Percentiles rank a stretch among this genome's conserved stretches.
These are phyloP conservation scores for Lucifuga dentata DNA, from an alignment of 2,113 vertebrate genomes.

Conservation along the genomic window DNA sequence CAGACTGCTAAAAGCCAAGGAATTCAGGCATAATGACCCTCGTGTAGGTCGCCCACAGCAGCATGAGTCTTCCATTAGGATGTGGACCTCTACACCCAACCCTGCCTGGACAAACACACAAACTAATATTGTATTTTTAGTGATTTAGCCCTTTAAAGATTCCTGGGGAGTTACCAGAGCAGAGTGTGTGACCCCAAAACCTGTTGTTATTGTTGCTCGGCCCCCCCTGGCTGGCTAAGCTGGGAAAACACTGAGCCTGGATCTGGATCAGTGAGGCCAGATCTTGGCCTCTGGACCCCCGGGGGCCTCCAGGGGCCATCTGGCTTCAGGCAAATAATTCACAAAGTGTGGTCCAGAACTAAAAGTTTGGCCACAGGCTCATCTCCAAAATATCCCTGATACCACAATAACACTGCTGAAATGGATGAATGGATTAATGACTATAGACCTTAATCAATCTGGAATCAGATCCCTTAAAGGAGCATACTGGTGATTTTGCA, in stretches of 20 bases:
- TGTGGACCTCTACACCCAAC: slow-evolving; percentile 19
- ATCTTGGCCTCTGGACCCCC: slow-evolving; percentile 54
- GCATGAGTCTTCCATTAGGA: slow-evolving; percentile 12
- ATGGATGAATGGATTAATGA: too few species aligned
- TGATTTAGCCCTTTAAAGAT: slow-evolving; percentile 40
- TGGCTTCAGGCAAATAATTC: slow-evolving; percentile 51
- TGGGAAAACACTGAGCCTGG: slow-evolving; percentile 72
- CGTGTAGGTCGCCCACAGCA: too few species aligned
- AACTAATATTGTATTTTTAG: slow-evolving; percentile 52
- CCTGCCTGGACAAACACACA: slow-evolving; percentile 51
- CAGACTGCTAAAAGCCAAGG: not conserved
- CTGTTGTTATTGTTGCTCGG: slow-evolving; percentile 73
- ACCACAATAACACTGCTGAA: too few species aligned
- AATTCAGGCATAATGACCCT: not conserved
- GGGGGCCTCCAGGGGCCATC: slow-evolving; percentile 55
- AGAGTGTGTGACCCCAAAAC: slow-evolving; percentile 65
- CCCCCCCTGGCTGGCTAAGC: slow-evolving; percentile 68
- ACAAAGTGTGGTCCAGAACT: slow-evolving; percentile 17
- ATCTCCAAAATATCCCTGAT: not conserved
- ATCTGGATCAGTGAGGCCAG: slow-evolving; percentile 45
- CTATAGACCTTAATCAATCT: too few species aligned
- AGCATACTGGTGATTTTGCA: too few species aligned
- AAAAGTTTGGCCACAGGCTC: not conserved
- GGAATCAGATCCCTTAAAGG: too few species aligned
- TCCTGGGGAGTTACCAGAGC: slow-evolving; percentile 67